Evolutionary conservation across 2,888 invertebrate genomes (phyloP), one percentile per base, ranked within the genome.

Genomic region (Aphrophora alni): DNA sequence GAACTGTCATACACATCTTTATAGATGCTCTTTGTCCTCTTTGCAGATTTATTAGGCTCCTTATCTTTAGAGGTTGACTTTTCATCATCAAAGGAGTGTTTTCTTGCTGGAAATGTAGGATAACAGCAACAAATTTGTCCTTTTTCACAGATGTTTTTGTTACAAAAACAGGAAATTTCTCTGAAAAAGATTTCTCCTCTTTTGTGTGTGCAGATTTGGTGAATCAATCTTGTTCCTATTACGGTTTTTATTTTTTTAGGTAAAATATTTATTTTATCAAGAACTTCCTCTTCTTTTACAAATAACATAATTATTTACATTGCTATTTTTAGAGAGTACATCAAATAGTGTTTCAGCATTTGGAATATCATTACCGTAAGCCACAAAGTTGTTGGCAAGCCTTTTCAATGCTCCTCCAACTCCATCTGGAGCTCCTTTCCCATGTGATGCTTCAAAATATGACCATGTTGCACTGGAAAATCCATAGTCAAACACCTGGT

Each of bases 351-450:
- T 28, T 33, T 73, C 74, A 28, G 74, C 74, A 73, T 73, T 21
- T 5, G 25, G 25, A 17, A 73, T 73, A 73, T 73, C 74, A 73
- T 27, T 27, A 26, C 74, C 74, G 26, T 73, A 33, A 27, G 74
- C 74, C 25, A 73, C 74, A 25, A 28, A 1, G 21, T 73, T 25
- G 28, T 73, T 73, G 4, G 27, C 74, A n/a, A 73, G 38, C 28
- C 75, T 28, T 24, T 75, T 75, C 4, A 75, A 38, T 33, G 75
- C 38, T 33, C 75, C 75, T 0, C 75, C 75, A 10, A 75, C 75
- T 17, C 75, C 75, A 24, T 75, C 75, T 33, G 75, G 38, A 7
- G 75, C 75, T 38, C 75, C 38, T 75, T 75, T 75, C 1, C 75
- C 75, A n/a, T 75, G 75, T 2, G 38, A 33, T 10, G 75, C 28